A percentile compares a stretch with the other conserved stretches of the same genome.
Conservation (phyloP, 2,888 invertebrate species). For the Trachelus iudaicus region DNA sequence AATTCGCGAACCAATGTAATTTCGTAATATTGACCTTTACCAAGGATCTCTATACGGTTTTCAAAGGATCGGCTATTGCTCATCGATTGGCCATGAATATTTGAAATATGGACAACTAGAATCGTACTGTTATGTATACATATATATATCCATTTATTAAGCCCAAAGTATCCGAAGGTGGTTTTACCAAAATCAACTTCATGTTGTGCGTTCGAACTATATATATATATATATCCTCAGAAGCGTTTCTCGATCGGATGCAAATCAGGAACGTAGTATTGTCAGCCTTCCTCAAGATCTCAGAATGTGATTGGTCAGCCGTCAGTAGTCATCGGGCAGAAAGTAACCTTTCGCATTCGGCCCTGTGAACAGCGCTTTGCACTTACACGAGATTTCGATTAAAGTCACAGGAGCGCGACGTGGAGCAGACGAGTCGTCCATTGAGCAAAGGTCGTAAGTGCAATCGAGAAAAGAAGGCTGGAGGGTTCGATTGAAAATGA, state of each 20-base stretch:
- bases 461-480: constrained; percentile 22
- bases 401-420: constrained; percentile 44
- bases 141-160: background rate
- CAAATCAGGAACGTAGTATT: background rate
- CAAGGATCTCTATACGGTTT: background rate
- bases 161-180: background rate
- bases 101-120: background rate
- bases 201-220: background rate
- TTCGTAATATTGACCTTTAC: background rate
- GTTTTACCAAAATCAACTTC: background rate
- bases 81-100: background rate
- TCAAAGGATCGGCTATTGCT: background rate
- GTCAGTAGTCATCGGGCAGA: constrained; percentile 36
- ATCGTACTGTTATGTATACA: background rate
- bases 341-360: constrained; percentile 51
- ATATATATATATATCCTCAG: no score
- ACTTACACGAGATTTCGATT: constrained; percentile 53
- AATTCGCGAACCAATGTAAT: background rate
- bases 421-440: constrained; percentile 31
- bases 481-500: constrained; percentile 7
- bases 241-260: background rate
- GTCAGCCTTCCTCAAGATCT: background rate
- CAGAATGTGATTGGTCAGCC: background rate
- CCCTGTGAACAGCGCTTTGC: constrained; percentile 54
- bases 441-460: constrained; percentile 24